Evolutionary conservation across 2,888 invertebrate species (phyloP).

Genomic region (Eulithis testata): DNA sequence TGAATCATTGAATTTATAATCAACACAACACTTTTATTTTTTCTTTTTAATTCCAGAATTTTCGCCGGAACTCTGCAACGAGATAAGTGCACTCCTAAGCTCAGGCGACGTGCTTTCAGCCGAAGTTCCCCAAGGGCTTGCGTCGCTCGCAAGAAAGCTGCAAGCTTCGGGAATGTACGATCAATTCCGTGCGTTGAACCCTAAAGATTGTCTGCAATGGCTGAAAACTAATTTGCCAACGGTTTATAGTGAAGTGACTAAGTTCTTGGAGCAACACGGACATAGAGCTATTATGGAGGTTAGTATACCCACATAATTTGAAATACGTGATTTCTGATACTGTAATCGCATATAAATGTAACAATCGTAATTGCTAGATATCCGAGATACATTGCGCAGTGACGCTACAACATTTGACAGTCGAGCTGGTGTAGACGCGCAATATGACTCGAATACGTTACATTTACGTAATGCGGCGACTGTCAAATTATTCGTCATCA

Average conservation of each 20-base stretch:
- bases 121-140: slow-evolving; percentile 86
- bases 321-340: background rate
- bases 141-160: slow-evolving; percentile 72
- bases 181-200: slow-evolving; percentile 76
- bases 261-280: slow-evolving; percentile 88
- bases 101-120: slow-evolving; percentile 90
- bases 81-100: slow-evolving; percentile 88
- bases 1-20: no score
- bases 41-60: slow-evolving; percentile 76
- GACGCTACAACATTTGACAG: no score
- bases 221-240: slow-evolving; percentile 79
- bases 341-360: no score
- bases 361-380: no score
- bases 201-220: slow-evolving; percentile 84
- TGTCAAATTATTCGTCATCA: no score
- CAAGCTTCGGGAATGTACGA: slow-evolving; percentile 68
- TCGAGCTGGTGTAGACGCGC: no score
- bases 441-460: no score
- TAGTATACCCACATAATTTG: slow-evolving; percentile 11
- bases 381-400: no score
- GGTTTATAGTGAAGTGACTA: slow-evolving; percentile 73
- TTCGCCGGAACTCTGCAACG: slow-evolving; percentile 86
- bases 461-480: no score
- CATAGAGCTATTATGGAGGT: slow-evolving; percentile 88
- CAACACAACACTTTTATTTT: no score